Evolutionary conservation across 2,797 vertebrate species (phyloP).

Genomic region (Urosaurus nigricauda): DNA sequence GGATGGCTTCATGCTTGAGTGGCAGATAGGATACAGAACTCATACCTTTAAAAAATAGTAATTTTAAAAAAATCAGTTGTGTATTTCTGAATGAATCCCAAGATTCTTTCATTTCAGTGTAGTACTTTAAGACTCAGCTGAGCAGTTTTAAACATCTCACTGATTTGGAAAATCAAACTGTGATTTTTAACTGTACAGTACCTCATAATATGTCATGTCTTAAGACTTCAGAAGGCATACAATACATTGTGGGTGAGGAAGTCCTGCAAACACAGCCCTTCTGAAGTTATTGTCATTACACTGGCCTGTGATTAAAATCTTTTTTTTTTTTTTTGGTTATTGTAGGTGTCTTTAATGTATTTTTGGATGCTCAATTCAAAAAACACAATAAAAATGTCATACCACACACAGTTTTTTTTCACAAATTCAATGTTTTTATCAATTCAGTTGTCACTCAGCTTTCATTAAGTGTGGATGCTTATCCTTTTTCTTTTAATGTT

Average conservation of each 20-base stretch:
- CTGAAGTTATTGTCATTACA: neutral
- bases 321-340: no score
- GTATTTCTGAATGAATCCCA: slow-evolving; percentile 23
- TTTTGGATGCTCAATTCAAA: no score
- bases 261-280: neutral
- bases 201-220: neutral
- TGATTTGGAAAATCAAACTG: slow-evolving; percentile 2
- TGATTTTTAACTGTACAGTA: neutral
- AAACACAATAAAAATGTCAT: no score
- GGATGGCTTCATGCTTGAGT: slow-evolving; percentile 20
- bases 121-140: neutral
- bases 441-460: no score
- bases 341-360: no score
- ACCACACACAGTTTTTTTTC: no score
- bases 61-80: neutral
- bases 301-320: no score
- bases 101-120: slow-evolving; percentile 1
- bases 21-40: neutral
- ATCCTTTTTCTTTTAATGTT: no score
- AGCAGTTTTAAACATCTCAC: neutral
- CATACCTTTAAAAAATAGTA: neutral
- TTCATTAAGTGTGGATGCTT: no score
- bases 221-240: neutral
- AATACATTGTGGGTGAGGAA: neutral
- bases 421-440: no score